Evolutionary conservation across 2,888 invertebrate species (phyloP), one percentile per base, ranked within the genome.

Genomic region (Drosophila crucigera): DNA sequence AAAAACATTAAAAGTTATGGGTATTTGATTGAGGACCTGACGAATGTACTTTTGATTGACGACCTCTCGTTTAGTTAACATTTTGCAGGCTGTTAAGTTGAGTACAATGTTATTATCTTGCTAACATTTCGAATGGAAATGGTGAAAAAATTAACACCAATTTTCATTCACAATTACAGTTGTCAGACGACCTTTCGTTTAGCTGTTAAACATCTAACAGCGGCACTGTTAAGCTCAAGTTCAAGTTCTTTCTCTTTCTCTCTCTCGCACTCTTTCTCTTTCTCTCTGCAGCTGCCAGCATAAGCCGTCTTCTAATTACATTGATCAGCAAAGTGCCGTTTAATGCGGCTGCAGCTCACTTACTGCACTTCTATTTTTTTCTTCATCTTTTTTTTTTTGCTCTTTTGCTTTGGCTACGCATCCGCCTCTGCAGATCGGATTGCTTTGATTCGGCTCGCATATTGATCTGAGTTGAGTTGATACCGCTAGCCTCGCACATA

Each of bases 271-370:
- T 53, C 35, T 30, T 22, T 58, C 33, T 25, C n/a, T 58, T 16
- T 50, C 10, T 54, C 16, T 63, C 22, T 43, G 19, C 35, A 41
- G 37, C 49, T 60, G 35, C 14, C 55, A 56, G 73, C 71, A 59
- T 73, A 59, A 59, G 37, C 66, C 76, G 61, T 59, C 67, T 73
- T 73, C 78, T 80, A 85, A 85, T 90, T 85, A 63, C 74, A 83
- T 68, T 89, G 73, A 89, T 86, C 83, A 81, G 78, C 81, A 85
- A 85, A 83, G 68, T 89, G 90, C 85, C 85, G 90, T 90, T 90
- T 71, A 89, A 68, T 76, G 56, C 49, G 49, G 33, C 64, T 73
- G 73, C 68, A 62, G 59, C 70, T 70, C 71, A 67, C 47, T 69
- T 58, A 49, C 53, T 80, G 79, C 70, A 68, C 33, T 78, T 61